Evolutionary conservation across 2,113 vertebrate genomes (phyloP), one percentile per base, ranked within the genome.

Genomic region (Callopanchax toddi): DNA sequence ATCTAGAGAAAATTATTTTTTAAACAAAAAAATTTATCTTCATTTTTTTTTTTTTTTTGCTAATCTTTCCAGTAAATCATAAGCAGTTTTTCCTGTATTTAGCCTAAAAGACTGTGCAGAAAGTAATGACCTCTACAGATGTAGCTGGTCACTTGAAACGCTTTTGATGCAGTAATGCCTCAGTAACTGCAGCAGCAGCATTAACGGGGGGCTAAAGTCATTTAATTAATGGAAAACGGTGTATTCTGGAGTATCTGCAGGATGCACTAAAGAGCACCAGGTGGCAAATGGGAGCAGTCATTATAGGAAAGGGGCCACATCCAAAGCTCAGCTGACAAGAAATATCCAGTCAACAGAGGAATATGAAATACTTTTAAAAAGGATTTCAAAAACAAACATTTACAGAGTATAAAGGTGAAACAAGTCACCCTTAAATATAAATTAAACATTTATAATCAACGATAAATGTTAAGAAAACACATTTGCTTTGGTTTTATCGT

Each of bases 201-300:
- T 50, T 50, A 50, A 50, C 36, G 48, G 48, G 45, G 25, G 48
- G 22, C 23, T 50, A 50, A 50, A 50, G 48, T 50, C 23, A 50
- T 50, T 50, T 50, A 50, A 50, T 50, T 50, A 50, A 50, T 50
- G 48, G 48, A 50, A 50, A 50, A 26, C 23, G 11, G 36, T 37
- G 36, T 37, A 37, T 37, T 37, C 36, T 37, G 10, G 48, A 50
- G 21, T 48, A 48, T 6, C 48, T 50, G 48, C 48, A 50, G 48
- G 23, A 50, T 9, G 23, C 26, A 32, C 17, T 34, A 32, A 32
- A 52, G 9, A 23, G 50, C 50, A 34, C 50, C 50, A 18, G 50
- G 29, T 53, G 50, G 29, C 50, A 21, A 53, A 53, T 18, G 18
- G 11, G 50, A 26, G 29, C 26, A 32, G n/a, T 36, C n/a, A 20